A percentile compares a stretch with the other conserved stretches of the same genome.
phyloP scores from a whole-genome alignment of 2,888 invertebrate species.

The Amitus sp. region DNA sequence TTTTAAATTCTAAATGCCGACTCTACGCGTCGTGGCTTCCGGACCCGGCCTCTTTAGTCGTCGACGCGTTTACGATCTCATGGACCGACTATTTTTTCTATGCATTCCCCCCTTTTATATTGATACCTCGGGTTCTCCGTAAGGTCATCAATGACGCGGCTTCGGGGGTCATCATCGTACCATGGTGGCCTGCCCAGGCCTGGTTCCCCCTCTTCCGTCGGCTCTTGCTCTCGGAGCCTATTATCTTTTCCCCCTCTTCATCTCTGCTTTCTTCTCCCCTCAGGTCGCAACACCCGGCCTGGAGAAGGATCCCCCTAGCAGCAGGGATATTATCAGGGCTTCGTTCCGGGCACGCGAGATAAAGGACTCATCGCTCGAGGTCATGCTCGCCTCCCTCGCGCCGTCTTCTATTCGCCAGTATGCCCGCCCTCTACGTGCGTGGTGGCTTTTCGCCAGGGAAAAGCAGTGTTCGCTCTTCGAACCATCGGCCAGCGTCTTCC shows the following conservation, averaged over 20 bases:
- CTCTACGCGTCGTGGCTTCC: conserved; percentile 16
- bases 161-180: conserved; percentile 48
- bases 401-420: conserved; percentile 39
- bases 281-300: conserved; percentile 43
- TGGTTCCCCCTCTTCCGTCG: conserved; percentile 50
- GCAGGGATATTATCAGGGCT: conserved; percentile 45
- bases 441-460: conserved; percentile 21
- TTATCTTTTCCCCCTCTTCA: conserved; percentile 13
- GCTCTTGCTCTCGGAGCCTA: conserved; percentile 19
- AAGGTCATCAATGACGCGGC: conserved; percentile 50
- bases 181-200: conserved; percentile 47
- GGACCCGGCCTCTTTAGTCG: conserved; percentile 9
- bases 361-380: conserved; percentile 18
- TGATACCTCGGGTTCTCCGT: conserved; percentile 43
- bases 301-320: conserved; percentile 47
- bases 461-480: neutral
- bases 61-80: conserved; percentile 18
- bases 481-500: neutral
- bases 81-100: conserved; percentile 11
- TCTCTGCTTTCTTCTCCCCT: conserved; percentile 42
- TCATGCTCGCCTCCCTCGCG: neutral
- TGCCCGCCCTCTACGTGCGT: conserved; percentile 32
- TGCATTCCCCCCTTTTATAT: conserved; percentile 36
- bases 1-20: conserved; percentile 15
- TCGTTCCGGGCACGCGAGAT: conserved; percentile 24